Conservation (phyloP, 1,140 invertebrate species). For the Bradynema listronoti region DNA sequence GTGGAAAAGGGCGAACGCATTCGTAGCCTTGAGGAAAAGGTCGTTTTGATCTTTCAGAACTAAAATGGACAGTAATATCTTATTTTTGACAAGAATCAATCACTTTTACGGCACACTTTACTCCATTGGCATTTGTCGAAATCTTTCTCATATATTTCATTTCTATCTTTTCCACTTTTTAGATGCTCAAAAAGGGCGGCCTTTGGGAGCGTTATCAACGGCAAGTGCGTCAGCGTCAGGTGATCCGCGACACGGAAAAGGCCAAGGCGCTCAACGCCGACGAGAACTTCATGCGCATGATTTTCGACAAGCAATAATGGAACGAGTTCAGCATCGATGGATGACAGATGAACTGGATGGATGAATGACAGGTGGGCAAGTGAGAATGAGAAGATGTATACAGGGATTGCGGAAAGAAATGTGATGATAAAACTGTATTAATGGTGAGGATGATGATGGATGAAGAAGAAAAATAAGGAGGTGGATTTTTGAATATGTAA, state of each 20-base stretch:
- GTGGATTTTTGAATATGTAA: too few relatives aligned
- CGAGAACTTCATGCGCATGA: constrained; percentile 34
- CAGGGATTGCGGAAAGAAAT: too few relatives aligned
- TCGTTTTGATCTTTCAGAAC: constrained; percentile 5
- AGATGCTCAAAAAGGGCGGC: constrained; percentile 41
- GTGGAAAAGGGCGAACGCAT: constrained; percentile 71
- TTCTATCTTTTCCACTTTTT: constrained; percentile 9
- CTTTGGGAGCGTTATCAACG: constrained; percentile 32
- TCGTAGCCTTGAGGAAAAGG: constrained; percentile 60
- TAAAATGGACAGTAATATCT: too few relatives aligned
- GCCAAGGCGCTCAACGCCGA: constrained; percentile 20
- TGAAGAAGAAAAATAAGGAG: too few relatives aligned
- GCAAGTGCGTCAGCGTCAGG: constrained; percentile 23
- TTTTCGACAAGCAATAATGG: constrained; percentile 25
- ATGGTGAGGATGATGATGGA: too few relatives aligned
- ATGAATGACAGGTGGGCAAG: too few relatives aligned
- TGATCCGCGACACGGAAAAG: constrained; percentile 20
- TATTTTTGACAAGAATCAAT: too few relatives aligned
- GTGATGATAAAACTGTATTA: too few relatives aligned
- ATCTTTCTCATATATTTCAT: background rate
- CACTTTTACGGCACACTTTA: too few relatives aligned
- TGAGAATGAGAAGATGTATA: too few relatives aligned
- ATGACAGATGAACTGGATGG: too few relatives aligned
- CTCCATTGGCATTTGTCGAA: background rate
- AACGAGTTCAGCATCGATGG: too few relatives aligned